A percentile compares a stretch with the other conserved stretches of the same genome.
Evolutionary conservation across 2,113 vertebrate genomes (phyloP).

Genomic region (Antechinus flavipes): DNA sequence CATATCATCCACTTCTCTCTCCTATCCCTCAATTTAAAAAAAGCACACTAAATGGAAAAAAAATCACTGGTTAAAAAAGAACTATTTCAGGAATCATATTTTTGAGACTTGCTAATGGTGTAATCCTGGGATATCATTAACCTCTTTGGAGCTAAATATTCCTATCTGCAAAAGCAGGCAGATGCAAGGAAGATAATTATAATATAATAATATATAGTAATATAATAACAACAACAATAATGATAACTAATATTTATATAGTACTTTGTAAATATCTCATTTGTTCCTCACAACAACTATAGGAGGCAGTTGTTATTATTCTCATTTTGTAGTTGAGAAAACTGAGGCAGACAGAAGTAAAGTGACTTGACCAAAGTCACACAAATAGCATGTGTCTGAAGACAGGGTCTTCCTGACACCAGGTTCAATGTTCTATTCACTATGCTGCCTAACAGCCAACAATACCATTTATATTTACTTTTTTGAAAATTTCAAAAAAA

Average conservation of each 20-base stretch:
- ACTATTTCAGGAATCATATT: background rate
- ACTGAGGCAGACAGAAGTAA: background rate
- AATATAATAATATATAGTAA: background rate
- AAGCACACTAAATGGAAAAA: background rate
- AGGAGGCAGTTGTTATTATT: background rate
- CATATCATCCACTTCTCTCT: background rate
- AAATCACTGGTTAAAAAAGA: background rate
- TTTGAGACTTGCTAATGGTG: conserved; percentile 26
- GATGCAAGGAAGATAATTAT: background rate
- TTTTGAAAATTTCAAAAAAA: background rate
- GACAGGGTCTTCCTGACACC: background rate
- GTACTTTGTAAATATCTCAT: background rate
- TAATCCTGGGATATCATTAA: conserved; percentile 8
- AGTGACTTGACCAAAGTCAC: background rate
- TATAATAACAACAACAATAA: background rate
- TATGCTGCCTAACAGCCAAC: background rate
- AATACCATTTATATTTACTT: background rate
- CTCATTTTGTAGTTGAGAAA: background rate
- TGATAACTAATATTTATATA: background rate
- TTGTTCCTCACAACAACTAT: background rate
- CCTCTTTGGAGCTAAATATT: background rate
- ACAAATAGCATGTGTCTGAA: background rate
- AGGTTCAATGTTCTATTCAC: background rate
- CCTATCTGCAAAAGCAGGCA: background rate
- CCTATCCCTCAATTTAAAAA: background rate